Evolutionary conservation across 2,797 vertebrate species (phyloP).

Genomic region (Amazona finschi): DNA sequence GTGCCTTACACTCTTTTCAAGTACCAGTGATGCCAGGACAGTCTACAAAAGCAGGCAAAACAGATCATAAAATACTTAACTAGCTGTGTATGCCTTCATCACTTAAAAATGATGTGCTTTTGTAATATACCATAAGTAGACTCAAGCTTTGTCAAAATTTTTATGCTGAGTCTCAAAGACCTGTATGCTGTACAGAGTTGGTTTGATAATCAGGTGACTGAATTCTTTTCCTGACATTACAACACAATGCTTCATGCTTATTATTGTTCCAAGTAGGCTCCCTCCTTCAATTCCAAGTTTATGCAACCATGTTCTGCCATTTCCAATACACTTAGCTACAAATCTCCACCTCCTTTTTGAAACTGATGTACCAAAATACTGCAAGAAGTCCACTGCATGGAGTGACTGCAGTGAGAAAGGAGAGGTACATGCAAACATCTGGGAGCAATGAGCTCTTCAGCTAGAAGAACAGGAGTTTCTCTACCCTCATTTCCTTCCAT

Average conservation of each 20-base stretch:
- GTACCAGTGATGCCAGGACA: neutral
- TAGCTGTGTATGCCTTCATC: neutral
- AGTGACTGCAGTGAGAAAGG: neutral
- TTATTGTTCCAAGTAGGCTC: neutral
- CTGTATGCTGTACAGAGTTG: neutral
- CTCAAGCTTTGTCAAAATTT: neutral
- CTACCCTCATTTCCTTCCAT: neutral
- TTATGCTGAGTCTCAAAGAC: neutral
- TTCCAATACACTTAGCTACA: neutral
- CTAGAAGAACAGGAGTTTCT: neutral
- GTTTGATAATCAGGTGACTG: neutral
- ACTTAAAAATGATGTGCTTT: neutral
- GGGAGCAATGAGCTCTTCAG: neutral
- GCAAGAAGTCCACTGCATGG: neutral
- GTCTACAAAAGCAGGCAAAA: neutral
- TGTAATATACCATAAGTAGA: neutral
- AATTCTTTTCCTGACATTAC: neutral
- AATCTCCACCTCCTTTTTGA: neutral
- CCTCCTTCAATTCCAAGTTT: neutral
- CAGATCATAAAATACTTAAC: neutral
- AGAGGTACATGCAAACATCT: neutral
- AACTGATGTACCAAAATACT: neutral
- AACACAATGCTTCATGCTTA: neutral
- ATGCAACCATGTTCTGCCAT: neutral
- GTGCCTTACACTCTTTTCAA: neutral